phyloP scores from a whole-genome alignment of 2,888 invertebrate species.

The Zygogramma bicolorata region DNA sequence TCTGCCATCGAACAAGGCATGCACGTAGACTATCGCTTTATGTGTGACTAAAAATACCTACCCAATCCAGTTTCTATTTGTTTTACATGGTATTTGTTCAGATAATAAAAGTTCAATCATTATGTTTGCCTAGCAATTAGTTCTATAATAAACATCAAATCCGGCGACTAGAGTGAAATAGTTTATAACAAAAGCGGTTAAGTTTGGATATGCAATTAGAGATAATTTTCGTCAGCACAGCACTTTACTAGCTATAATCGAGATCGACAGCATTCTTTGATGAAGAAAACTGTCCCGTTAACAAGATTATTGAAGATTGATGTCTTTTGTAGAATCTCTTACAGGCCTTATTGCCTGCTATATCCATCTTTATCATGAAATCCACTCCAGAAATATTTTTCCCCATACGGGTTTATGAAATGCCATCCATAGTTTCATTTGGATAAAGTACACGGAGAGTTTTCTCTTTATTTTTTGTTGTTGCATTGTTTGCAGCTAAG shows the following conservation, averaged over 20 bases:
- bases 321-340: too few species aligned
- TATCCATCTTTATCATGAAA: too few species aligned
- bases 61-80: not conserved
- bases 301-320: too few species aligned
- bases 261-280: too few species aligned
- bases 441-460: too few species aligned
- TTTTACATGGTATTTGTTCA: not conserved
- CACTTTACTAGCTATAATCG: not conserved
- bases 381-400: too few species aligned
- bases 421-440: too few species aligned
- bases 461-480: too few species aligned
- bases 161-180: conserved; percentile 1
- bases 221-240: not conserved
- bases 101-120: conserved; percentile 18
- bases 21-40: not conserved
- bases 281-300: too few species aligned
- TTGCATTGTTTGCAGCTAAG: too few species aligned
- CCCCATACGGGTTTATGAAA: too few species aligned
- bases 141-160: conserved; percentile 2
- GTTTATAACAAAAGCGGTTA: not conserved
- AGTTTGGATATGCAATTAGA: not conserved
- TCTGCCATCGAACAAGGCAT: not conserved
- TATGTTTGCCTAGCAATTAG: conserved; percentile 28
- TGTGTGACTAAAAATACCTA: not conserved
- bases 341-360: too few species aligned